Evolutionary conservation across 92 coral and sea anemone species (phyloP).

Genomic region (Palythoa grandiflora): DNA sequence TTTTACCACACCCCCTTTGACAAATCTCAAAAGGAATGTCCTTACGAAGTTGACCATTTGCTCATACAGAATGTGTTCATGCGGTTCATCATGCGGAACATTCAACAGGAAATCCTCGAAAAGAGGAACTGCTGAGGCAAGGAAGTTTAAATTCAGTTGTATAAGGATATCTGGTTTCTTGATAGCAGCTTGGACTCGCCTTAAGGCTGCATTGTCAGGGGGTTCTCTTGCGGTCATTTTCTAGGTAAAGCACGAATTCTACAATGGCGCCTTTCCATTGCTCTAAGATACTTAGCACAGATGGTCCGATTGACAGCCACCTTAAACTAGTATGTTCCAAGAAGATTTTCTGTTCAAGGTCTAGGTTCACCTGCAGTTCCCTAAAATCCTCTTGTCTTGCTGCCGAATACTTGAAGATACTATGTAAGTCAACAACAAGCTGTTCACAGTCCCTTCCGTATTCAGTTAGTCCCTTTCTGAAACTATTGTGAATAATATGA

Average conservation of each 20-base stretch:
- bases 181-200: conserved; percentile 5
- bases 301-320: too few relatives aligned
- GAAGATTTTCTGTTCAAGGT: not conserved
- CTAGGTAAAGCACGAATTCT: not conserved
- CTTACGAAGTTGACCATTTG: not conserved
- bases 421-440: not conserved
- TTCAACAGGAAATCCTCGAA: not conserved
- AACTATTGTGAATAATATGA: not conserved
- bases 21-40: not conserved
- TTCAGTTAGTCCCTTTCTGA: not conserved
- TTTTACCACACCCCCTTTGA: not conserved
- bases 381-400: too few relatives aligned
- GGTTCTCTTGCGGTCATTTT: not conserved
- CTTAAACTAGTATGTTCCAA: not conserved
- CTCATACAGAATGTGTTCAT: not conserved
- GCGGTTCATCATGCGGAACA: not conserved
- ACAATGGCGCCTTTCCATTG: not conserved
- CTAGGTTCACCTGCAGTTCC: not conserved
- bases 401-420: not conserved
- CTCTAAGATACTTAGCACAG: not conserved
- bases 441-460: not conserved
- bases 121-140: not conserved
- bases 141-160: not conserved
- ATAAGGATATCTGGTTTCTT: not conserved
- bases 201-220: too few relatives aligned